Conservation (phyloP, 2,888 invertebrate species). For the Agriotes lineatus region DNA sequence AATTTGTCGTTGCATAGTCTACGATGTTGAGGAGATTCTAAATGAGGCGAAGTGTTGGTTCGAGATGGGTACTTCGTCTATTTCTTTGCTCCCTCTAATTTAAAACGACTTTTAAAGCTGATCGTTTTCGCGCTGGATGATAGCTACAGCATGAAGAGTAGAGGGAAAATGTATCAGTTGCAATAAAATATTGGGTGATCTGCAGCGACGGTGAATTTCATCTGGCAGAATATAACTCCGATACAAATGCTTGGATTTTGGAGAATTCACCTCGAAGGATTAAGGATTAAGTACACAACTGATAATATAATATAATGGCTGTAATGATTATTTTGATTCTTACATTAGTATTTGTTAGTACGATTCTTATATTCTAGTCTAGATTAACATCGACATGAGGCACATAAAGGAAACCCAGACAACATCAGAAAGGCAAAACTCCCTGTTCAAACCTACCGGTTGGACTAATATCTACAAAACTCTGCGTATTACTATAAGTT, state of each 20-base stretch:
- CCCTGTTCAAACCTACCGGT: conserved; percentile 67
- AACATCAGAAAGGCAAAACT: conserved; percentile 65
- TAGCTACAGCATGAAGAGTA: conserved; percentile 61
- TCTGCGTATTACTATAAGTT: conserved; percentile 63
- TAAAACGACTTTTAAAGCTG: conserved; percentile 71
- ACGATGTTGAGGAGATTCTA: conserved; percentile 74
- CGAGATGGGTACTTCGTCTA: conserved; percentile 82
- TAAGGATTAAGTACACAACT: conserved; percentile 49
- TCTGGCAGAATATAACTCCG: conserved; percentile 74
- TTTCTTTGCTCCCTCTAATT: conserved; percentile 76
- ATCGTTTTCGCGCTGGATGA: too few species aligned
- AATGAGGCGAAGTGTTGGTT: conserved; percentile 72
- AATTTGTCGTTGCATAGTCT: conserved; percentile 78
- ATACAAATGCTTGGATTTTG: conserved; percentile 69
- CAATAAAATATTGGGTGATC: conserved; percentile 74
- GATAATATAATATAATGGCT: too few species aligned
- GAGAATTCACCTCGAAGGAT: conserved; percentile 64
- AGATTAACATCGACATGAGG: too few species aligned
- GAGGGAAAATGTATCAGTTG: conserved; percentile 74
- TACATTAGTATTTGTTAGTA: too few species aligned
- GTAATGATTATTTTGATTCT: too few species aligned
- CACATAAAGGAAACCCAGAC: too few species aligned
- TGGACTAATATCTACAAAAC: conserved; percentile 74
- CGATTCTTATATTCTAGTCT: too few species aligned
- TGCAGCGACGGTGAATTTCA: conserved; percentile 77